Percentiles rank a stretch among this genome's conserved stretches.
Evolutionary conservation across 2,888 invertebrate species (phyloP).

Genomic region (Serripes groenlandicus): DNA sequence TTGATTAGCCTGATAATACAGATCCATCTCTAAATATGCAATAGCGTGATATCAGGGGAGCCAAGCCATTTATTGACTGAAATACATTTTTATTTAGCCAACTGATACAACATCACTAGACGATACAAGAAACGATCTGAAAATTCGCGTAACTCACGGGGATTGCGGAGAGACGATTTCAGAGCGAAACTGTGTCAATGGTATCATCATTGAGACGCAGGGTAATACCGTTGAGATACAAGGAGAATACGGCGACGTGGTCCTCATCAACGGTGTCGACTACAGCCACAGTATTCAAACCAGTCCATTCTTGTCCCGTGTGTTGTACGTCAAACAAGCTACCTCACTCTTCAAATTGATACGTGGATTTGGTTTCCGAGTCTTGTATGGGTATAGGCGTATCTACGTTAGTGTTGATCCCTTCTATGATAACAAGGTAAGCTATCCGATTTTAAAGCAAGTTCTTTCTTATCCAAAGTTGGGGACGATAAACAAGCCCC

Average conservation of each 20-base stretch:
- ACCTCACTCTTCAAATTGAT: conserved; percentile 69
- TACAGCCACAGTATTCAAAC: conserved; percentile 26
- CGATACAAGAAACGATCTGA: conserved; percentile 51
- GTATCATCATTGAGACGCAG: conserved; percentile 46
- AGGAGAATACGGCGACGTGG: conserved; percentile 37
- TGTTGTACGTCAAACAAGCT: conserved; percentile 69
- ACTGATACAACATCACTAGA: conserved; percentile 38
- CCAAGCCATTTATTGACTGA: no score
- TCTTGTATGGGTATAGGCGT: conserved; percentile 54
- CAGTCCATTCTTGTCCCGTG: conserved; percentile 27
- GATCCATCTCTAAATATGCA: no score
- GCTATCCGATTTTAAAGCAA: no score
- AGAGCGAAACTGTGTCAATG: conserved; percentile 56
- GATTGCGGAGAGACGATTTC: conserved; percentile 46
- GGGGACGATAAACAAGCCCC: no score
- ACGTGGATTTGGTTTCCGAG: conserved; percentile 74
- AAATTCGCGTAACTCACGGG: conserved; percentile 50
- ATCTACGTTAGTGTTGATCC: conserved; percentile 63
- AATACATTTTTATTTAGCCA: conserved; percentile 28
- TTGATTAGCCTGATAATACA: no score
- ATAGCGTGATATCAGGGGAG: no score
- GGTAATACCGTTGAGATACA: conserved; percentile 48
- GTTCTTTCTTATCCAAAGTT: no score
- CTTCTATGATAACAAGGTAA: conserved; percentile 66
- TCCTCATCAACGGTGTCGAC: conserved; percentile 60